Conservation (phyloP, 2,113 vertebrate genomes). For the Phylloscopus whistleri region DNA sequence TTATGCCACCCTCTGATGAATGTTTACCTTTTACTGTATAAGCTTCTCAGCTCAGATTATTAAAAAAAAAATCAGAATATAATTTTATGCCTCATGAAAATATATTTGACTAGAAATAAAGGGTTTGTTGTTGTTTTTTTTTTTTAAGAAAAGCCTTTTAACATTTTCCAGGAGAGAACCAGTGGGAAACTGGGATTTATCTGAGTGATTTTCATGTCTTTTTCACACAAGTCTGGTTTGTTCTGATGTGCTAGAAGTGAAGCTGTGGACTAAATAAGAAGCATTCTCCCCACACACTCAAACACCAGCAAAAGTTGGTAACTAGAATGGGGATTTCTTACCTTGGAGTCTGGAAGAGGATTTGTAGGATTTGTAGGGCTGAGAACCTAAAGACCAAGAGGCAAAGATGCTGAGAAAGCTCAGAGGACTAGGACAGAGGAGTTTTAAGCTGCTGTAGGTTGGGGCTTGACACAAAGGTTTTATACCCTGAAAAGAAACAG, state of each 20-base stretch:
- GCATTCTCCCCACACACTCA: not conserved
- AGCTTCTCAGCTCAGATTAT: not conserved
- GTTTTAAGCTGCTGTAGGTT: not conserved
- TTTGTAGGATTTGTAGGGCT: not conserved
- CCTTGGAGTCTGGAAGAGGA: not conserved
- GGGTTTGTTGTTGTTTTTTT: too few relatives aligned
- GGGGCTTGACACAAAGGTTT: not conserved
- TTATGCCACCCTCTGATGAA: conserved; percentile 3
- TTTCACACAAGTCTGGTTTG: not conserved
- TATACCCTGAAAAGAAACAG: not conserved
- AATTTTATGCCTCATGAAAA: not conserved
- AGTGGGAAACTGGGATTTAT: not conserved
- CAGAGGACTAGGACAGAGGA: not conserved
- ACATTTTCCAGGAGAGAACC: not conserved
- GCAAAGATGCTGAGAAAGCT: not conserved
- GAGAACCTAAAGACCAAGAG: not conserved
- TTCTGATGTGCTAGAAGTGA: not conserved
- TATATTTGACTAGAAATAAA: not conserved
- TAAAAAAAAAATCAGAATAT: not conserved
- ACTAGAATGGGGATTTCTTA: not conserved
- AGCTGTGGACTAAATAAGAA: not conserved
- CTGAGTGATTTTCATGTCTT: not conserved
- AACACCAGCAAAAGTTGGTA: not conserved
- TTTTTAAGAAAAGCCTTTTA: not conserved
- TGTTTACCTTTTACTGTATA: not conserved